These are phyloP conservation scores for Hoplostethus mediterraneus DNA, from an alignment of 2,797 vertebrate genomes.

Conservation along the genomic window DNA sequence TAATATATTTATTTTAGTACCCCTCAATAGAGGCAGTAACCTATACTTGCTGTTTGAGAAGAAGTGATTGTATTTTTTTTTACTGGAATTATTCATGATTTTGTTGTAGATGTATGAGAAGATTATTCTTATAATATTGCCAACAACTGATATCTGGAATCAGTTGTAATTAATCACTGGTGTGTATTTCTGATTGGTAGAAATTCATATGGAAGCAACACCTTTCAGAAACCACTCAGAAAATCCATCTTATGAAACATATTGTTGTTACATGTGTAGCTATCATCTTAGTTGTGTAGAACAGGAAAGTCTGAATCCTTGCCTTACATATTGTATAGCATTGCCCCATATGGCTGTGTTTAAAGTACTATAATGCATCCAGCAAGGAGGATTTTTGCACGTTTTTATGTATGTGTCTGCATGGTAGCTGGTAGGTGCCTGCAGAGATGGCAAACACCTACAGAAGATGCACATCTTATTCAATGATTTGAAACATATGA, in stretches of 20 bases:
- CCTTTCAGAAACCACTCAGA: neutral
- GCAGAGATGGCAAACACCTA: conserved; percentile 14
- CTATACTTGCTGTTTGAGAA: neutral
- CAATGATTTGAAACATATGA: neutral
- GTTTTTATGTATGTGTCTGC: conserved; percentile 11
- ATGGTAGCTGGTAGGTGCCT: conserved; percentile 32
- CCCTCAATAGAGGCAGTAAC: neutral
- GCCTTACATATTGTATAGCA: conserved; percentile 6
- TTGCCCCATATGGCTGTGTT: conserved; percentile 33
- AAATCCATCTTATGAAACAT: neutral
- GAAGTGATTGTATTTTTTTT: neutral
- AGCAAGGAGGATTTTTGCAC: neutral
- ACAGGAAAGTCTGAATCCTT: neutral
- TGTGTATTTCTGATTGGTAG: neutral
- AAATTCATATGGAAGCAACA: neutral
- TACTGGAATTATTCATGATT: neutral
- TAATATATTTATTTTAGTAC: neutral
- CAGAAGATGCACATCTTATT: conserved; percentile 33
- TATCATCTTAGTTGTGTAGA: conserved; percentile 33
- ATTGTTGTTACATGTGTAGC: conserved; percentile 1
- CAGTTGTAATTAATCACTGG: neutral
- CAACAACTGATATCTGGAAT: neutral
- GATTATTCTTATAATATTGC: neutral
- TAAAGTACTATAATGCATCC: conserved; percentile 11
- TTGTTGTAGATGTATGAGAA: neutral